phyloP scores from a whole-genome alignment of 1,140 invertebrate genomes.

The Agrilus planipennis region DNA sequence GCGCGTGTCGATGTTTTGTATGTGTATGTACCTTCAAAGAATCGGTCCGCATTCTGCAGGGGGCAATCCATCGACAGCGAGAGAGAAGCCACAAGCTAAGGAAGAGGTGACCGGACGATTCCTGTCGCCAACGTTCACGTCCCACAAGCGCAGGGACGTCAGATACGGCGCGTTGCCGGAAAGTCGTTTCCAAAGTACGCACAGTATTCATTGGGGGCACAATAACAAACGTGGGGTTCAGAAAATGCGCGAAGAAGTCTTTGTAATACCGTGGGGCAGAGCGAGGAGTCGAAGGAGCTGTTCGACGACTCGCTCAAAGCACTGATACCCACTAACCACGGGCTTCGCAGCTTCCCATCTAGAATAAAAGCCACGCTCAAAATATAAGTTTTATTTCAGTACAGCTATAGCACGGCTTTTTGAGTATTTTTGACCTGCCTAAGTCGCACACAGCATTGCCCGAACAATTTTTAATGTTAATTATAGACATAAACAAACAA shows the following conservation, averaged over 20 bases:
- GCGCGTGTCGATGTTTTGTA: too few relatives aligned
- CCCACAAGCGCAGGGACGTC: not conserved
- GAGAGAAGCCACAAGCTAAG: too few relatives aligned
- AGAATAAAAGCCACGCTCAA: slow-evolving; percentile 33
- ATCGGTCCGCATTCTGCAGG: too few relatives aligned
- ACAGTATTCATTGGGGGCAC: too few relatives aligned
- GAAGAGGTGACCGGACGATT: slow-evolving; percentile 3
- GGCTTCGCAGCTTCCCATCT: slow-evolving; percentile 26
- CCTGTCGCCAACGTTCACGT: not conserved
- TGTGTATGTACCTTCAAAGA: too few relatives aligned
- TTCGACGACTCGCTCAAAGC: slow-evolving; percentile 21
- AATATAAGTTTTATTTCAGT: slow-evolving; percentile 37
- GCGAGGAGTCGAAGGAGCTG: slow-evolving; percentile 13
- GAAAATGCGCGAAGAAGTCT: not conserved
- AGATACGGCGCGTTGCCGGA: too few relatives aligned
- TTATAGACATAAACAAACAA: slow-evolving; percentile 36
- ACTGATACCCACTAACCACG: slow-evolving; percentile 30
- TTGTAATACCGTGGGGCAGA: not conserved
- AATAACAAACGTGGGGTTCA: slow-evolving; percentile 1
- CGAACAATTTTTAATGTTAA: slow-evolving; percentile 35
- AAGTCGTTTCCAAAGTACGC: too few relatives aligned
- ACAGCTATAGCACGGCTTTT: slow-evolving; percentile 34
- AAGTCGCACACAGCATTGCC: slow-evolving; percentile 32
- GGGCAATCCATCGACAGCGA: too few relatives aligned
- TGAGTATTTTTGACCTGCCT: slow-evolving; percentile 35